Evolutionary conservation across 2,113 vertebrate genomes (phyloP).

Genomic region (Hylia prasina): DNA sequence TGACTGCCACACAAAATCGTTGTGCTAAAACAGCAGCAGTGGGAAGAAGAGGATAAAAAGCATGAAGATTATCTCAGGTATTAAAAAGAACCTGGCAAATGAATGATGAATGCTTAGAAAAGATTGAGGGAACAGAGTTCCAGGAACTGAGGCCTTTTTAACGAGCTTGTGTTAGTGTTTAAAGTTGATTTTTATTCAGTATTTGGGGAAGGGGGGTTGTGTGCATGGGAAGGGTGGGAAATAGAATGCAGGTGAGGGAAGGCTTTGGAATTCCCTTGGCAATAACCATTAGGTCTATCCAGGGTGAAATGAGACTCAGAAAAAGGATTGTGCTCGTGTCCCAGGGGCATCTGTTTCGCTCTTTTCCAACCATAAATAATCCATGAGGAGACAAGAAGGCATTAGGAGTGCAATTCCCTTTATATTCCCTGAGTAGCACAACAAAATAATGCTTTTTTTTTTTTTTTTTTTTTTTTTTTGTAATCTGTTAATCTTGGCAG

Average conservation of each 20-base stretch:
- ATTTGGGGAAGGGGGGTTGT: background rate
- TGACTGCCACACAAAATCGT: background rate
- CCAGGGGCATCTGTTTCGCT: background rate
- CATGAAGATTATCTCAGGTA: background rate
- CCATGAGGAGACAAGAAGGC: background rate
- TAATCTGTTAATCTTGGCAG: too few relatives aligned
- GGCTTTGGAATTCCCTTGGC: background rate
- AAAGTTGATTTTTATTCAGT: background rate
- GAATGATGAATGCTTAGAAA: background rate
- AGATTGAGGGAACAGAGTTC: background rate
- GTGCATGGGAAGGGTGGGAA: background rate
- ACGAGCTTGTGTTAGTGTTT: background rate
- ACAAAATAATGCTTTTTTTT: background rate
- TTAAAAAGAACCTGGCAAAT: background rate
- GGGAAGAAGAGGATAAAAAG: background rate
- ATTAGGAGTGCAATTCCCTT: background rate
- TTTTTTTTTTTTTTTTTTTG: background rate
- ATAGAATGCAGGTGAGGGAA: background rate
- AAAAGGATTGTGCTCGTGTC: background rate
- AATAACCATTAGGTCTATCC: background rate
- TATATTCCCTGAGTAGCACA: background rate
- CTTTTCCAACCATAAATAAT: background rate
- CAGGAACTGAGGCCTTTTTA: background rate
- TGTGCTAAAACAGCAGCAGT: background rate
- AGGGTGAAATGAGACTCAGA: background rate